Evolutionary conservation across 2,113 vertebrate species (phyloP).

Genomic region (Pyxicephalus adspersus): DNA sequence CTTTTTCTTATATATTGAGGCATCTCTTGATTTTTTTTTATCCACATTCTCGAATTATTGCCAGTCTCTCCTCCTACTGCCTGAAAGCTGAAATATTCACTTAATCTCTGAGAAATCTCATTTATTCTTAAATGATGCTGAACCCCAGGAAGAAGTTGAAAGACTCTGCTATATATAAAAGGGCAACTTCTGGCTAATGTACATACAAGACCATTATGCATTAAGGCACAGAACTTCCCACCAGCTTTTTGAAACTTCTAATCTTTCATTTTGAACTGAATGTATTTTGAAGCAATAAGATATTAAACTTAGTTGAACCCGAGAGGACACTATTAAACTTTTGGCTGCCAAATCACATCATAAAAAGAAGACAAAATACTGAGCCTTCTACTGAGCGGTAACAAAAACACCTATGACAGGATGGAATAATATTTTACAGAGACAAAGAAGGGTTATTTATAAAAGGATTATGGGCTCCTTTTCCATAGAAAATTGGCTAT

Average conservation of each 20-base stretch:
- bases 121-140: conserved; percentile 24
- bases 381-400: neutral
- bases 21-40: conserved; percentile 5
- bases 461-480: neutral
- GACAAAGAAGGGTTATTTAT: neutral
- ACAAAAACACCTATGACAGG: conserved; percentile 1
- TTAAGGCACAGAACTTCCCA: conserved; percentile 1
- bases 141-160: conserved; percentile 16
- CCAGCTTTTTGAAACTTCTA: conserved; percentile 5
- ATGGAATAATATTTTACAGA: neutral
- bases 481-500: neutral
- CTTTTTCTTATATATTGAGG: neutral
- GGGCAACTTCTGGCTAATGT: conserved; percentile 14
- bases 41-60: neutral
- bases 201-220: neutral
- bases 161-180: conserved; percentile 16
- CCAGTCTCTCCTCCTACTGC: neutral
- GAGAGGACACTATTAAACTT: conserved; percentile 10
- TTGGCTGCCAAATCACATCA: conserved; percentile 15
- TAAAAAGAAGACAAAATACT: conserved; percentile 7
- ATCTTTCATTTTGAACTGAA: conserved; percentile 26
- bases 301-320: conserved; percentile 11
- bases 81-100: conserved; percentile 19
- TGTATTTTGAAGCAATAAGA: conserved; percentile 21
- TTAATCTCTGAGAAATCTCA: conserved; percentile 29